These are phyloP conservation scores for Sardinella longiceps DNA, from an alignment of 2,797 vertebrate genomes.

Conservation along the genomic window DNA sequence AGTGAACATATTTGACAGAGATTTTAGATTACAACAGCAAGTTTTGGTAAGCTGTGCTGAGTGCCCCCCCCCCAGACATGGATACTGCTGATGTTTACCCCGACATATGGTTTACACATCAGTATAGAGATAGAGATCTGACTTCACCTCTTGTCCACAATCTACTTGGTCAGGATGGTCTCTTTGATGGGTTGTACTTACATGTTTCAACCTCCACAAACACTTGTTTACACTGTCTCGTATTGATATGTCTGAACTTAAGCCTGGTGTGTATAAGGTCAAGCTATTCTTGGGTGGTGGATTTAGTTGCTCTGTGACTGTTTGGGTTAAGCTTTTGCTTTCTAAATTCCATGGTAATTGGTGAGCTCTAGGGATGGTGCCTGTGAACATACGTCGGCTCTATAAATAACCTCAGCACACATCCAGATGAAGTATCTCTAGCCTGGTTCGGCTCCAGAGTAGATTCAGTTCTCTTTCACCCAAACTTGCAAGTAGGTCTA, in stretches of 20 bases:
- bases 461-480: background rate
- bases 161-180: background rate
- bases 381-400: conserved; percentile 63
- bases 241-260: conserved; percentile 60
- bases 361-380: conserved; percentile 70
- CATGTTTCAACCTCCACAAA: background rate
- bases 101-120: background rate
- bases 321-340: conserved; percentile 72
- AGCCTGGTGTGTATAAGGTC: conserved; percentile 66
- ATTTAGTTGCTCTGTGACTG: conserved; percentile 59
- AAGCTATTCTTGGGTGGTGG: conserved; percentile 70
- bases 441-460: background rate
- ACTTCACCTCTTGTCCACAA: background rate
- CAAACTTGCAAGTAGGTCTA: background rate
- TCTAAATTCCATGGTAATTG: conserved; percentile 81
- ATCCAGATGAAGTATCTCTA: conserved; percentile 35
- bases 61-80: background rate
- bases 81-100: background rate
- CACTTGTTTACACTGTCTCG: conserved; percentile 54
- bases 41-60: background rate
- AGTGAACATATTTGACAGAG: background rate
- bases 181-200: conserved; percentile 27
- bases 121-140: background rate
- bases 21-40: background rate
- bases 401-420: conserved; percentile 70